phyloP scores from a whole-genome alignment of 2,113 vertebrate species.

The Eulemur macaco region DNA sequence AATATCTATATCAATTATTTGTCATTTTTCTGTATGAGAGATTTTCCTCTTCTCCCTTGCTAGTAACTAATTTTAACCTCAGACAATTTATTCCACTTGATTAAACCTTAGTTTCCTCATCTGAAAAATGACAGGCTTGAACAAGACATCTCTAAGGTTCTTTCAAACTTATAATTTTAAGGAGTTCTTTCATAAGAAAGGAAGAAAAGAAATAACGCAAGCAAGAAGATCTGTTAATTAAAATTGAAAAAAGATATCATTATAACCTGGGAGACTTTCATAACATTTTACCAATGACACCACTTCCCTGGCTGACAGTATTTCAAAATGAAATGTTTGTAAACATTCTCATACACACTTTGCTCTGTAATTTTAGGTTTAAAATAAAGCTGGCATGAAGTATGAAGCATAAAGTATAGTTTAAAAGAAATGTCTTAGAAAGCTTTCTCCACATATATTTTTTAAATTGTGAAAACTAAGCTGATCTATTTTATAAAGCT shows the following conservation, averaged over 20 bases:
- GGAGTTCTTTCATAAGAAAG: neutral
- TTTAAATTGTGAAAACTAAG: neutral
- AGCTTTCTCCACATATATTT: neutral
- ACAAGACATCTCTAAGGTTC: neutral
- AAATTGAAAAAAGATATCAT: neutral
- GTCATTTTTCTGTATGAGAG: neutral
- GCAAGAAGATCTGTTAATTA: neutral
- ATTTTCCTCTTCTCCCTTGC: neutral
- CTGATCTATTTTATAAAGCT: neutral
- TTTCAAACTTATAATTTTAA: neutral
- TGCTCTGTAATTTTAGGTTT: neutral
- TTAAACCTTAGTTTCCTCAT: neutral
- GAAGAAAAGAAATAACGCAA: neutral
- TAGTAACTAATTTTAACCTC: neutral
- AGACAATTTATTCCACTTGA: neutral
- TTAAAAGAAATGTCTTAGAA: neutral
- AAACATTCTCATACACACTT: neutral
- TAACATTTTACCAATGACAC: neutral
- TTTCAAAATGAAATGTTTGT: neutral
- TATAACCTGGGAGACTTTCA: too few species aligned
- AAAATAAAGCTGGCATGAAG: neutral
- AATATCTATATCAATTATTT: neutral
- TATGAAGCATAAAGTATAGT: neutral
- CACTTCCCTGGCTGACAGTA: neutral
- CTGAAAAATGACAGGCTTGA: neutral